phyloP scores from a whole-genome alignment of 2,888 invertebrate genomes.

The Endotricha flammealis region DNA sequence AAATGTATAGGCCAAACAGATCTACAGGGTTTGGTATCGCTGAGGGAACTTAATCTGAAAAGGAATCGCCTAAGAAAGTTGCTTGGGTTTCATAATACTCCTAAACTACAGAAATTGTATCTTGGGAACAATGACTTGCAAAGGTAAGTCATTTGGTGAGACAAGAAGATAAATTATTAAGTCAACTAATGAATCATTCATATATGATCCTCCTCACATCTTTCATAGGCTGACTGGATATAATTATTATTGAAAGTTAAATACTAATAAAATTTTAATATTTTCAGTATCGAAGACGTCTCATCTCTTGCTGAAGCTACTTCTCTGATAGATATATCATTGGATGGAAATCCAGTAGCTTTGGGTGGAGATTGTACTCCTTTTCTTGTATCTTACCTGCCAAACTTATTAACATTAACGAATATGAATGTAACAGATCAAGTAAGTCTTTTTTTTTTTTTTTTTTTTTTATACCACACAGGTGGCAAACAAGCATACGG shows the following conservation, averaged over 20 bases:
- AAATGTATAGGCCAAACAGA: slow-evolving; percentile 86
- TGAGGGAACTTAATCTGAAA: slow-evolving; percentile 93
- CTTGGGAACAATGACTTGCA: slow-evolving; percentile 88
- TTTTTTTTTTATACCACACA: too few relatives aligned
- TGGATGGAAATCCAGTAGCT: slow-evolving; percentile 91
- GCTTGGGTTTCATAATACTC: slow-evolving; percentile 87
- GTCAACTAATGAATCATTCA: too few relatives aligned
- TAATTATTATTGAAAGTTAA: background rate
- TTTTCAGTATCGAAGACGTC: slow-evolving; percentile 89
- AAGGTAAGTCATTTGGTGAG: slow-evolving; percentile 58
- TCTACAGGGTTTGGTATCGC: slow-evolving; percentile 85
- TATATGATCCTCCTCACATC: too few relatives aligned
- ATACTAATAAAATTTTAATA: background rate
- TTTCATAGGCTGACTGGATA: background rate
- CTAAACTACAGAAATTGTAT: slow-evolving; percentile 86
- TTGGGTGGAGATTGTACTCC: slow-evolving; percentile 89
- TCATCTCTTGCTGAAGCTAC: slow-evolving; percentile 87
- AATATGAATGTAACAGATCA: slow-evolving; percentile 89
- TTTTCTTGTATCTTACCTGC: slow-evolving; percentile 88
- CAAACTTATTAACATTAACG: slow-evolving; percentile 84
- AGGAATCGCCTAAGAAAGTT: slow-evolving; percentile 90
- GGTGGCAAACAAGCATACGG: too few relatives aligned
- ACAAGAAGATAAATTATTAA: too few relatives aligned
- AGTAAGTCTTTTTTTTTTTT: too few relatives aligned
- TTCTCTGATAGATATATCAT: slow-evolving; percentile 88